These are phyloP conservation scores for Epinephelus coioides DNA, from an alignment of 2,797 vertebrate species.

Conservation along the genomic window DNA sequence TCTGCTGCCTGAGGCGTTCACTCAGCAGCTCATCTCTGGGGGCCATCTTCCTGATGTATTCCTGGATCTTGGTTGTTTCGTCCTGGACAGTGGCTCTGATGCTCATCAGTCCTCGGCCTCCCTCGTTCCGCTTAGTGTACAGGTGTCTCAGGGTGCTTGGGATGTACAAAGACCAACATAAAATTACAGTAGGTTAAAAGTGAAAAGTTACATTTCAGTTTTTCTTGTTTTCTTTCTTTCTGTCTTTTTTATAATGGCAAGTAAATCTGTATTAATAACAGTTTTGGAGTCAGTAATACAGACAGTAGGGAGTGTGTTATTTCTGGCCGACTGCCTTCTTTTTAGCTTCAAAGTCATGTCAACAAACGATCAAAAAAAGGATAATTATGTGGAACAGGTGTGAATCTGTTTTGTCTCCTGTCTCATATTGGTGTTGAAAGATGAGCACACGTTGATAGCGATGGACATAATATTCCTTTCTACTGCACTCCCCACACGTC, in stretches of 20 bases:
- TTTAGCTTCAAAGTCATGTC: constrained; percentile 6
- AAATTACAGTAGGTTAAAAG: too few relatives aligned
- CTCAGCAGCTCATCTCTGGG: too few relatives aligned
- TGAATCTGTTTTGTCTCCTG: constrained; percentile 61
- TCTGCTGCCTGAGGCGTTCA: too few relatives aligned
- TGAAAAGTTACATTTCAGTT: neutral
- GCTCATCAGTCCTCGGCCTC: too few relatives aligned
- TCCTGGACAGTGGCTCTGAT: too few relatives aligned
- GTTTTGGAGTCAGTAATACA: neutral
- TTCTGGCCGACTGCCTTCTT: neutral
- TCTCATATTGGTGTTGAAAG: constrained; percentile 51
- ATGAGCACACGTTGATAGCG: constrained; percentile 56
- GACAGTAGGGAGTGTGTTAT: neutral
- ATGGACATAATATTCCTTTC: constrained; percentile 59
- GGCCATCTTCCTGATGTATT: too few relatives aligned
- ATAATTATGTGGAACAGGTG: constrained; percentile 12
- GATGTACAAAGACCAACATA: too few relatives aligned
- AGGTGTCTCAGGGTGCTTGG: too few relatives aligned
- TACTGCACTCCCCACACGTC: constrained; percentile 28
- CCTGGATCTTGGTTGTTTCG: too few relatives aligned
- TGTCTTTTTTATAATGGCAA: neutral
- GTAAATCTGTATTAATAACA: neutral
- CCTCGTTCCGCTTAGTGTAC: too few relatives aligned
- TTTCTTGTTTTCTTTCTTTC: too few relatives aligned
- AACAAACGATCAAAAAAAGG: constrained; percentile 1